Evolutionary conservation across 2,797 vertebrate species (phyloP), one percentile per base, ranked within the genome.

Genomic region (Gastrophryne carolinensis): DNA sequence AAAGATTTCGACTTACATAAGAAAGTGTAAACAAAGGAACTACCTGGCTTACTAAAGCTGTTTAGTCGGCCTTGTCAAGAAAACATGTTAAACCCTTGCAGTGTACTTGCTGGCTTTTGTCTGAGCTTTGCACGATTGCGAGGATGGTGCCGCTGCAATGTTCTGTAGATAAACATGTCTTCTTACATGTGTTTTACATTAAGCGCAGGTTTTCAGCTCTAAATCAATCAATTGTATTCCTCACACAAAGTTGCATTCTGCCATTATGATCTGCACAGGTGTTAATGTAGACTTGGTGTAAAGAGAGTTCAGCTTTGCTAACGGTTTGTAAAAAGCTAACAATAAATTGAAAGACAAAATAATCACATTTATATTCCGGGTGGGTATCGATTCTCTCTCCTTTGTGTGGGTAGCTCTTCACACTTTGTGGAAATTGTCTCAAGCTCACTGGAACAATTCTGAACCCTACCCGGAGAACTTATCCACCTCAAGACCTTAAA

Each of bases 121-220:
- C 35, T 61, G 34, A 13, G 41, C 11, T 65, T 54, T 63, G 66
- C 66, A 77, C 71, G 70, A 77, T 77, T 77, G 15, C 75, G 50
- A 57, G 49, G 60, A 57, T 58, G 47, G 60, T 50, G 60, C 47
- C 9, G 29, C 65, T 47, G 39, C 21, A 54, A 72, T 71, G 75
- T 77, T 77, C 67, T 64, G 60, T 58, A 77, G 64, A 77, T 71
- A 52, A 64, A 54, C 67, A 71, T 77, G 67, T 52, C 75, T 77
- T 52, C 15, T 24, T 71, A 77, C 67, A 77, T 71, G 54, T 71
- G 67, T 65, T 50, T 77, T 39, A 77, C 67, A 64, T 77, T 77
- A 77, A 57, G 68, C 44, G 5, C 35, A n/a, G 47, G 15, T 62
- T 76, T 63, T 69, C 26, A 76, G 74, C 58, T 19, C 37, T 10